Evolutionary conservation across 1,140 invertebrate species (phyloP).

Genomic region (Drosophila tsacasi): DNA sequence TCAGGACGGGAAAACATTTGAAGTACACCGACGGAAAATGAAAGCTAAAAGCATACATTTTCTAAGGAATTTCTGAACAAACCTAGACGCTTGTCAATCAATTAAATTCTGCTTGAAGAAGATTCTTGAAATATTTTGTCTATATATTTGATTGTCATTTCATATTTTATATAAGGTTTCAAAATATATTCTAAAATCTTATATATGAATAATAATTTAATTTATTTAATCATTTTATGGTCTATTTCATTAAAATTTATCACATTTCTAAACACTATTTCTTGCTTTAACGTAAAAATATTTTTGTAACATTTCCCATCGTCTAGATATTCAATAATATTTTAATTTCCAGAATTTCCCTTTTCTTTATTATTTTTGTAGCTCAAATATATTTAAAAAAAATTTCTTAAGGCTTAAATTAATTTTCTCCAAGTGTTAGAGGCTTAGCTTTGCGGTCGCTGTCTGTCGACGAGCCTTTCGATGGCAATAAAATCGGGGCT

Average conservation of each 20-base stretch:
- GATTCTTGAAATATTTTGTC: not conserved
- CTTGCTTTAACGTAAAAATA: too few species aligned
- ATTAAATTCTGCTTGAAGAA: not conserved
- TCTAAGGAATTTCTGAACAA: not conserved
- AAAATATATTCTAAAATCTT: not conserved
- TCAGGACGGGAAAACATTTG: slow-evolving; percentile 21
- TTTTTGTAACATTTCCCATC: too few species aligned
- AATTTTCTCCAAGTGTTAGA: slow-evolving; percentile 34
- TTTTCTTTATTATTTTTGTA: not conserved
- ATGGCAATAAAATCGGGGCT: slow-evolving; percentile 66
- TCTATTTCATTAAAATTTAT: too few species aligned
- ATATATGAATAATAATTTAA: too few species aligned
- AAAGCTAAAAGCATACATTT: not conserved
- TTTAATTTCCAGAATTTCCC: not conserved
- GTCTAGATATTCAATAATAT: too few species aligned
- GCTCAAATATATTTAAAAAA: too few species aligned
- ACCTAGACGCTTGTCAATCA: not conserved
- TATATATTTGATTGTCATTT: too few species aligned
- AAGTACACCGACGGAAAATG: slow-evolving; percentile 25
- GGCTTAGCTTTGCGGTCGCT: slow-evolving; percentile 72
- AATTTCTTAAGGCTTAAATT: not conserved
- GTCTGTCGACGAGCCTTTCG: slow-evolving; percentile 66
- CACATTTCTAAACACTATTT: too few species aligned
- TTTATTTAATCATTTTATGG: too few species aligned
- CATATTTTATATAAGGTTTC: too few species aligned